These are phyloP conservation scores for Leucoraja ocellata DNA, from an alignment of 2,797 vertebrate species.

Conservation along the genomic window DNA sequence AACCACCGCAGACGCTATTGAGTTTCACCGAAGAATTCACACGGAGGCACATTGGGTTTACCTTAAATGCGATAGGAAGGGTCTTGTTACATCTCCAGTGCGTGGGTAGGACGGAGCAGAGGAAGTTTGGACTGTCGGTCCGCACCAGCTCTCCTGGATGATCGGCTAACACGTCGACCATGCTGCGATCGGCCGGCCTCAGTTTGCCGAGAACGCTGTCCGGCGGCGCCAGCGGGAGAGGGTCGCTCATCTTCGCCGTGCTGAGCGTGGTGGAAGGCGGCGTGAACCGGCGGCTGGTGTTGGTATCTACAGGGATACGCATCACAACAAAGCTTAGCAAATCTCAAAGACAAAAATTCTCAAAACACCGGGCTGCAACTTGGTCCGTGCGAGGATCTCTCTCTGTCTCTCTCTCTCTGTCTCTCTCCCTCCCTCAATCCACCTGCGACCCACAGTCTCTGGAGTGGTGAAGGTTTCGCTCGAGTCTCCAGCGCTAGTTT, in stretches of 20 bases:
- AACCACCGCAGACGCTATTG: not conserved
- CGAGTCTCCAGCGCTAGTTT: not conserved
- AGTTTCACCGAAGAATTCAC: not conserved
- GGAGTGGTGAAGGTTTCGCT: not conserved
- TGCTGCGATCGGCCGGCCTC: slow-evolving; percentile 72
- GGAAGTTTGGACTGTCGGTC: slow-evolving; percentile 95
- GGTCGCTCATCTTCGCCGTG: slow-evolving; percentile 86
- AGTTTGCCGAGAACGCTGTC: slow-evolving; percentile 53
- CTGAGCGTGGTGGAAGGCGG: slow-evolving; percentile 86
- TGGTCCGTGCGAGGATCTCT: not conserved
- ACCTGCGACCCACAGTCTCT: not conserved
- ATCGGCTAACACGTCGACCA: slow-evolving; percentile 90
- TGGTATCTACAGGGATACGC: slow-evolving; percentile 83
- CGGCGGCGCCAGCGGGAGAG: slow-evolving; percentile 75
- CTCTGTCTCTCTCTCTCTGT: not conserved
- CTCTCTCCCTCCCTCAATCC: not conserved
- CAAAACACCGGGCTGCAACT: not conserved
- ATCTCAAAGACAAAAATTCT: not conserved
- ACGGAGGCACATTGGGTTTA: slow-evolving; percentile 46
- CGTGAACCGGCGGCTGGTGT: slow-evolving; percentile 91
- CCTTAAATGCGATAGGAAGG: slow-evolving; percentile 93
- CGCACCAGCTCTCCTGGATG: slow-evolving; percentile 90
- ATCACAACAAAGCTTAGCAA: slow-evolving; percentile 55
- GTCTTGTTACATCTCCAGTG: slow-evolving; percentile 99
- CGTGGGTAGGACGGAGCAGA: slow-evolving; percentile 88